Evolutionary conservation across 2,888 invertebrate species (phyloP).

Genomic region (Orthonevra nobilis): DNA sequence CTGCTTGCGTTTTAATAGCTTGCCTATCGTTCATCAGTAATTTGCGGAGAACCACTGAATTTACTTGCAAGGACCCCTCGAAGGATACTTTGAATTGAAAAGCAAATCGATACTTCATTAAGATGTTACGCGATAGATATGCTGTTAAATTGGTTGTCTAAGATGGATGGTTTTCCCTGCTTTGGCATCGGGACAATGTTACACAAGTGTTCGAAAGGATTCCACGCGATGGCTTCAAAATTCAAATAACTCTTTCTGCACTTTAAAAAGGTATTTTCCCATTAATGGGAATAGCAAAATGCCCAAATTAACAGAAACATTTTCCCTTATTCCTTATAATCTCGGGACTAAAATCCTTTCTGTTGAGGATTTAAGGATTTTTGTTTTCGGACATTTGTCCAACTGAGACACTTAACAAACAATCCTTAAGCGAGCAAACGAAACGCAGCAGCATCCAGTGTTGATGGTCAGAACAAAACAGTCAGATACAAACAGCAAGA

Average conservation of each 20-base stretch:
- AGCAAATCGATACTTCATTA: slow-evolving; percentile 49
- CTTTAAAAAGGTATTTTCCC: too few relatives aligned
- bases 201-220: too few relatives aligned
- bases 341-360: slow-evolving; percentile 36
- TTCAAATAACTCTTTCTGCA: too few relatives aligned
- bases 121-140: slow-evolving; percentile 34
- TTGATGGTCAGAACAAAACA: not conserved
- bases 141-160: slow-evolving; percentile 24
- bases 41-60: not conserved
- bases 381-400: slow-evolving; percentile 28
- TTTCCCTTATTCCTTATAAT: slow-evolving; percentile 47
- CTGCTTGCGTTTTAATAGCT: too few relatives aligned
- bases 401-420: slow-evolving; percentile 34
- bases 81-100: not conserved
- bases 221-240: too few relatives aligned
- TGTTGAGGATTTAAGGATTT: slow-evolving; percentile 48
- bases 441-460: too few relatives aligned
- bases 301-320: slow-evolving; percentile 49
- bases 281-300: too few relatives aligned
- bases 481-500: slow-evolving; percentile 14
- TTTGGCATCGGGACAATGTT: slow-evolving; percentile 10
- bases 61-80: not conserved
- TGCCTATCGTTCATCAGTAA: too few relatives aligned
- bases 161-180: slow-evolving; percentile 11
- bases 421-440: not conserved